Evolutionary conservation across 2,113 vertebrate species (phyloP).

Genomic region (Chaenocephalus aceratus): DNA sequence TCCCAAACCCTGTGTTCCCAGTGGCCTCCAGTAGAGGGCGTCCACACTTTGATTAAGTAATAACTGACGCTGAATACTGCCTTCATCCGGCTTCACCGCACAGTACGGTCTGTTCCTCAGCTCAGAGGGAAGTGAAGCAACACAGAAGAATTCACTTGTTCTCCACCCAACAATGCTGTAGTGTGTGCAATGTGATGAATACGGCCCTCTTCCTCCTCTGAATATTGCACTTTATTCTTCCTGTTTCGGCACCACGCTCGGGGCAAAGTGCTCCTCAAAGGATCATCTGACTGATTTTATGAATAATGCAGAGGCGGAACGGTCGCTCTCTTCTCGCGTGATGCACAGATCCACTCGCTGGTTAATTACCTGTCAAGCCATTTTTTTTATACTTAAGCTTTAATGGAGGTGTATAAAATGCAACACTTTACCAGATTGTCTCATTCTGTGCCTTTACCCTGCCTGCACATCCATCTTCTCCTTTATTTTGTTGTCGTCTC

Average conservation of each 20-base stretch:
- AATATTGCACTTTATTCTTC: conserved; percentile 21
- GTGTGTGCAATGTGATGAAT: conserved; percentile 11
- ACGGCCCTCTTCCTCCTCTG: neutral
- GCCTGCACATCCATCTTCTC: conserved; percentile 24
- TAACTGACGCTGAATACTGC: neutral
- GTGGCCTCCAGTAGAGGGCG: conserved; percentile 63
- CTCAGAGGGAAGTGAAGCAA: conserved; percentile 50
- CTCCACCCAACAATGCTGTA: neutral
- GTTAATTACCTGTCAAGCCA: conserved; percentile 7
- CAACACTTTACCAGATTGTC: conserved; percentile 59
- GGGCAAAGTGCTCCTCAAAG: conserved; percentile 14
- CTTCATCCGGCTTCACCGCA: neutral
- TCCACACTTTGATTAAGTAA: conserved; percentile 19
- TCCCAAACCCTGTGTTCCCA: neutral
- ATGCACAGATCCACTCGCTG: neutral
- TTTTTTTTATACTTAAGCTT: neutral
- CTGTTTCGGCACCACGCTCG: conserved; percentile 14
- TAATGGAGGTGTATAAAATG: conserved; percentile 22
- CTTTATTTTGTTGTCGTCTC: neutral
- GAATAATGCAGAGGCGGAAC: conserved; percentile 12
- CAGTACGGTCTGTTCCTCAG: neutral
- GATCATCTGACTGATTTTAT: conserved; percentile 6
- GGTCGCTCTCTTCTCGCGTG: neutral
- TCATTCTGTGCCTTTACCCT: conserved; percentile 35
- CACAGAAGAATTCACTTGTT: neutral